Evolutionary conservation across 2,113 vertebrate species (phyloP).

Genomic region (Salvelinus namaycush): DNA sequence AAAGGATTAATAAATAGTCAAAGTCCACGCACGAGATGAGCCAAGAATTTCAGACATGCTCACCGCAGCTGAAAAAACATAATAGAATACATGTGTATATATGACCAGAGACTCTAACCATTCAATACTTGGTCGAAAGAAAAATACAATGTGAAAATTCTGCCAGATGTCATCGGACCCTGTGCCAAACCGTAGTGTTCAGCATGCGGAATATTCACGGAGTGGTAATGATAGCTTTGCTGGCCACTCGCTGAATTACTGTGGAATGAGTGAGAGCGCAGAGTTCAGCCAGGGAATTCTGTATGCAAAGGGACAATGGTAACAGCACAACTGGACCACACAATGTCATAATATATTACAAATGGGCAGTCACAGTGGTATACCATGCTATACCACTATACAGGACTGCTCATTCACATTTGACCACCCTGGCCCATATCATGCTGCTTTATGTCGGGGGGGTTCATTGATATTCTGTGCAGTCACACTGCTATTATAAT

Average conservation of each 20-base stretch:
- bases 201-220: not conserved
- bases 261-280: constrained; percentile 56
- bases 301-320: constrained; percentile 17
- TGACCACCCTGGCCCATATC: not conserved
- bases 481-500: too few relatives aligned
- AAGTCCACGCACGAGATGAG: constrained; percentile 38
- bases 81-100: constrained; percentile 33
- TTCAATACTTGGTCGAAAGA: constrained; percentile 53
- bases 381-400: not conserved
- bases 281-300: constrained; percentile 52
- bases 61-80: constrained; percentile 61
- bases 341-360: not conserved
- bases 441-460: not conserved
- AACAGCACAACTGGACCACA: constrained; percentile 21
- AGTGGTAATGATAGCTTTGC: constrained; percentile 61
- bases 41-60: constrained; percentile 64
- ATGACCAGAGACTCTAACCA: constrained; percentile 44
- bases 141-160: constrained; percentile 26
- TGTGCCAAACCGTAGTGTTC: constrained; percentile 47
- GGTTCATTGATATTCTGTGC: not conserved
- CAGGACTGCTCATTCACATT: not conserved
- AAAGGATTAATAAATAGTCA: constrained; percentile 58
- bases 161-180: constrained; percentile 52
- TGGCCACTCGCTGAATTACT: constrained; percentile 47
- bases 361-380: not conserved